Evolutionary conservation across 2,888 invertebrate species (phyloP), one percentile per base, ranked within the genome.

Genomic region (Cylindroiulus punctatus): DNA sequence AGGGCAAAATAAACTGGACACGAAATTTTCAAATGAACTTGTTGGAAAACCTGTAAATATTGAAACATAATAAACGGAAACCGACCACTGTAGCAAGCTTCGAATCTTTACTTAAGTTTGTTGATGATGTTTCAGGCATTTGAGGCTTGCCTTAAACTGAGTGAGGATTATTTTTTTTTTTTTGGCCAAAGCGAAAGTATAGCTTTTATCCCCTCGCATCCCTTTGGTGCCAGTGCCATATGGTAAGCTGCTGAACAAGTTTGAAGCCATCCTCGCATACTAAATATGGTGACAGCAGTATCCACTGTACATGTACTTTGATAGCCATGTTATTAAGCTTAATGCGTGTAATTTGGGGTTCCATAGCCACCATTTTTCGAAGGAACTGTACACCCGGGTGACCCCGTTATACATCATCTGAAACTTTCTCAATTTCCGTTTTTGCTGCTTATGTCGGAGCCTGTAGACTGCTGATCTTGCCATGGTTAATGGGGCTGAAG

Each of bases 181-280:
- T 22, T 57, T 22, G 3, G 57, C 57, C 57, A 57, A 57, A 57
- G 17, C 22, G 17, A 12, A 44, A 8, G 57, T n/a, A n/a, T 22
- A 1, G 22, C 22, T 22, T 36, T 22, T 57, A 7, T 57, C 5
- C 57, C 22, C 57, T 22, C 10, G 22, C 57, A 57, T 57, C 57
- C 57, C 57, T 57, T 57, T 57, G 57, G 57, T 22, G 22, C 22
- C 22, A 57, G 57, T 57, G 57, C 57, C 57, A 57, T 57, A 57
- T 57, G 57, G 57, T 57, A 57, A 57, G 57, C 57, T 57, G 57
- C 57, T 22, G 22, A 57, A 22, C 57, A 22, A 57, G 52, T 19
- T 52, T 52, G 19, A 4, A 19, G 52, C 19, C 4, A 52, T 19
- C 52, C 19, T 19, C 52, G 4, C 4, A 52, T 52, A 52, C 52